phyloP scores from a whole-genome alignment of 2,888 invertebrate genomes.

The Antitype chi region DNA sequence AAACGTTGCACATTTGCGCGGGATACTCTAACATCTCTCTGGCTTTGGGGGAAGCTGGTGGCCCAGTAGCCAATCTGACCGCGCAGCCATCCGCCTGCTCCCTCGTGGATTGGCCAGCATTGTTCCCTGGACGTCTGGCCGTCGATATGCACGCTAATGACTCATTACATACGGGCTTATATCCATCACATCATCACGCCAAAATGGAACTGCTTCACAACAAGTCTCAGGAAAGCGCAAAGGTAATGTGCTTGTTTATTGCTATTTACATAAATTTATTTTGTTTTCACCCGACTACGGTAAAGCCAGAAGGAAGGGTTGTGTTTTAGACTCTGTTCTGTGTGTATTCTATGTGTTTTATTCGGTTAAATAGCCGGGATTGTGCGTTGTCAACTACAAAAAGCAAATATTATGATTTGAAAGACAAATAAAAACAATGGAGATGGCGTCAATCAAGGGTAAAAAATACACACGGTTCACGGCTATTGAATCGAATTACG shows the following conservation, averaged over 20 bases:
- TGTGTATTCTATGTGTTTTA: background rate
- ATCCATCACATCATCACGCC: slow-evolving; percentile 93
- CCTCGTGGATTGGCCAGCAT: slow-evolving; percentile 92
- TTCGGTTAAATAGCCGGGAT: too few relatives aligned
- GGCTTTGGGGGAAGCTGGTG: slow-evolving; percentile 86
- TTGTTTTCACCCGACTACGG: background rate
- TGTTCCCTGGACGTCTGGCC: slow-evolving; percentile 92
- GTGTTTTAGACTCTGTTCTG: background rate
- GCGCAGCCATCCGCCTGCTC: slow-evolving; percentile 93
- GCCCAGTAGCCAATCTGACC: slow-evolving; percentile 91
- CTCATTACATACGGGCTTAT: slow-evolving; percentile 89
- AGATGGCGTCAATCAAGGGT: background rate
- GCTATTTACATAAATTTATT: background rate
- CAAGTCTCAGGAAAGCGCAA: slow-evolving; percentile 93
- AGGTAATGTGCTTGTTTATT: slow-evolving; percentile 81
- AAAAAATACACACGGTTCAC: background rate
- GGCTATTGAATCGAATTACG: background rate
- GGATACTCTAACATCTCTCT: slow-evolving; percentile 94
- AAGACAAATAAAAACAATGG: background rate
- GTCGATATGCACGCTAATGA: slow-evolving; percentile 93
- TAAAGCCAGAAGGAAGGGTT: background rate
- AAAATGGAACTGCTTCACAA: slow-evolving; percentile 96
- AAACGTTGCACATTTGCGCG: slow-evolving; percentile 94
- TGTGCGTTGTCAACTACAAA: background rate
- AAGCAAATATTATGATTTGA: background rate